Conservation (phyloP, 2,888 invertebrate species). For the Yponomeuta cagnagella region DNA sequence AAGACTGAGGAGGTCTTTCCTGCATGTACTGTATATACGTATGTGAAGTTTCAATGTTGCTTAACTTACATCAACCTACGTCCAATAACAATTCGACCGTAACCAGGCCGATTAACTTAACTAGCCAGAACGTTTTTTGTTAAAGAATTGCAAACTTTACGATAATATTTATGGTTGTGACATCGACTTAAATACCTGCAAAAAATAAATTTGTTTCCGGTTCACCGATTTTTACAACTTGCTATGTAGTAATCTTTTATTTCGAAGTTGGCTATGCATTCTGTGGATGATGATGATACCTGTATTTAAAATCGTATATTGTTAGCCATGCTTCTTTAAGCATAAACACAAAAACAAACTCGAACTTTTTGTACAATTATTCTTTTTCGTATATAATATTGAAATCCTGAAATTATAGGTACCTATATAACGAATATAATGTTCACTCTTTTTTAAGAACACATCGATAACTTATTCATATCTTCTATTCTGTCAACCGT, state of each 20-base stretch:
- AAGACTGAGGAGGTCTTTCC: background rate
- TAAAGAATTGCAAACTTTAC: background rate
- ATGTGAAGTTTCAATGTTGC: background rate
- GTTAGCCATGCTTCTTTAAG: too few relatives aligned
- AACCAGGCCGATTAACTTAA: constrained; percentile 12
- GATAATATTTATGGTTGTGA: constrained; percentile 8
- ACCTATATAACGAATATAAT: constrained; percentile 1
- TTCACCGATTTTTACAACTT: background rate
- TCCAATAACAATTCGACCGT: constrained; percentile 5
- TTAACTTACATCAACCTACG: background rate
- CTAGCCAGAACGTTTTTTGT: constrained; percentile 2
- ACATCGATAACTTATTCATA: constrained; percentile 5
- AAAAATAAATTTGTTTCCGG: background rate
- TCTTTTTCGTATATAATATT: constrained; percentile 7
- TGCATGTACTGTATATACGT: background rate
- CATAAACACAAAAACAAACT: constrained; percentile 7
- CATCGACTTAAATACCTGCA: background rate
- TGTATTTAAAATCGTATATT: background rate
- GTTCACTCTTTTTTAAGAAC: background rate
- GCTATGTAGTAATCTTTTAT: background rate
- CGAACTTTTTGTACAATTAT: background rate
- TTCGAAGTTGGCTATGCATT: background rate
- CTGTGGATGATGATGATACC: background rate
- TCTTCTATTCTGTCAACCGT: constrained; percentile 14
- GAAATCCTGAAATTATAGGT: background rate